phyloP scores from a whole-genome alignment of 2,888 invertebrate genomes.

The Acleris holmiana region DNA sequence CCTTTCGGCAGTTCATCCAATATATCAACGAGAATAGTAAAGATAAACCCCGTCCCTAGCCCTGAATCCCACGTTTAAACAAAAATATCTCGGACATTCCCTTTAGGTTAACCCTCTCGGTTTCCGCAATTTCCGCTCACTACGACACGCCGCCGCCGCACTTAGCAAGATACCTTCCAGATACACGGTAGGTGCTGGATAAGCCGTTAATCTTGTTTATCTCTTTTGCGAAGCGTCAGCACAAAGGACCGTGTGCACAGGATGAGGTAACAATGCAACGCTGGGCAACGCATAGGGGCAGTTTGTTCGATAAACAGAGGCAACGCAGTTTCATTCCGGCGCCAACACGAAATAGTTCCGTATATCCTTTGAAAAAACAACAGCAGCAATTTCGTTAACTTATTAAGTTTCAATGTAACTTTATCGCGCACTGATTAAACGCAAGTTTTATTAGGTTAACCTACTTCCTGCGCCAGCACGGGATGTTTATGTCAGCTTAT shows the following conservation, averaged over 20 bases:
- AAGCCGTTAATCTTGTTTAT: constrained; percentile 66
- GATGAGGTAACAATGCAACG: constrained; percentile 68
- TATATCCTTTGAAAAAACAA: constrained; percentile 39
- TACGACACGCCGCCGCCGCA: constrained; percentile 43
- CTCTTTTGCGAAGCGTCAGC: constrained; percentile 50
- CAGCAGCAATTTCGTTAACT: constrained; percentile 24
- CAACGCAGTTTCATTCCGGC: constrained; percentile 48
- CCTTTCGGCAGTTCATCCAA: constrained; percentile 41
- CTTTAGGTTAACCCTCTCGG: constrained; percentile 51
- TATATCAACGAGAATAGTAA: constrained; percentile 52
- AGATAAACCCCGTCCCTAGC: constrained; percentile 58
- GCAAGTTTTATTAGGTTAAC: constrained; percentile 49
- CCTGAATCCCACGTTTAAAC: constrained; percentile 64
- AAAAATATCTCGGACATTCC: constrained; percentile 59
- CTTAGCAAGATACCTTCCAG: constrained; percentile 46
- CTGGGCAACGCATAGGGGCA: constrained; percentile 69
- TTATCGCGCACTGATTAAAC: constrained; percentile 51
- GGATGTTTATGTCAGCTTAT: constrained; percentile 70
- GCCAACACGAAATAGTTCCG: constrained; percentile 33
- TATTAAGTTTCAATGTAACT: constrained; percentile 46
- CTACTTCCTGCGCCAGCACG: constrained; percentile 52
- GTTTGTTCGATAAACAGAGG: constrained; percentile 56
- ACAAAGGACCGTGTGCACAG: constrained; percentile 55
- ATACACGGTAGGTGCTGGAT: constrained; percentile 53
- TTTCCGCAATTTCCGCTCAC: constrained; percentile 59